phyloP scores from a whole-genome alignment of 2,888 invertebrate species.

The Syritta pipiens region DNA sequence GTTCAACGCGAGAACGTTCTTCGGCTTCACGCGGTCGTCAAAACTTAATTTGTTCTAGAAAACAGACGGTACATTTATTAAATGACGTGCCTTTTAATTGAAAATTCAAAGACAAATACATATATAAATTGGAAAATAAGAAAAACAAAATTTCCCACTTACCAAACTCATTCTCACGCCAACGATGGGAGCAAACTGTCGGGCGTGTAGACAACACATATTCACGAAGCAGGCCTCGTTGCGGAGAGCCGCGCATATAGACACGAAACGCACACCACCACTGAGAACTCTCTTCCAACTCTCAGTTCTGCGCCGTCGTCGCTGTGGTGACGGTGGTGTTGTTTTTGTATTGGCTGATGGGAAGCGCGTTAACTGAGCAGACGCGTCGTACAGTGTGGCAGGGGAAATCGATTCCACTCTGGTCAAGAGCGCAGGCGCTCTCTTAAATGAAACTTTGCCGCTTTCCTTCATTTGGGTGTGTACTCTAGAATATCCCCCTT shows the following conservation, averaged over 20 bases:
- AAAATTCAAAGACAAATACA: background rate
- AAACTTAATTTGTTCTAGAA: constrained; percentile 74
- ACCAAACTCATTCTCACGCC: constrained; percentile 41
- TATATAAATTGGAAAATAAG: background rate
- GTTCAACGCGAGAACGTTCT: constrained; percentile 76
- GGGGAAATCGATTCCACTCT: background rate
- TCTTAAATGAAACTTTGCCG: constrained; percentile 36
- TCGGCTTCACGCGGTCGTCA: constrained; percentile 77
- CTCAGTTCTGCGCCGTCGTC: constrained; percentile 58
- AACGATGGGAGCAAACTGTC: constrained; percentile 44
- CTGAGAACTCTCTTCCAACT: constrained; percentile 28
- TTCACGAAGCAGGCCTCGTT: constrained; percentile 27
- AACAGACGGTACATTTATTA: background rate
- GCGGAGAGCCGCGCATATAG: constrained; percentile 39
- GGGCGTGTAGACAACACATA: background rate
- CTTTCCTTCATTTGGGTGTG: too few species aligned
- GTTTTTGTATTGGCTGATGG: background rate
- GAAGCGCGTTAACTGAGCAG: constrained; percentile 55
- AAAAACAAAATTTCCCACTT: constrained; percentile 10
- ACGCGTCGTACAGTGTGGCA: constrained; percentile 21
- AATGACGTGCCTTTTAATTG: background rate
- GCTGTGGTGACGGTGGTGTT: background rate
- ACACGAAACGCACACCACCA: background rate
- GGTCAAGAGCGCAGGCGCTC: constrained; percentile 9
- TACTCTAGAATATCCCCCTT: too few species aligned